A percentile compares a stretch with the other conserved stretches of the same genome.
Evolutionary conservation across 2,888 invertebrate species (phyloP).

Genomic region (Sminthurides aquaticus): DNA sequence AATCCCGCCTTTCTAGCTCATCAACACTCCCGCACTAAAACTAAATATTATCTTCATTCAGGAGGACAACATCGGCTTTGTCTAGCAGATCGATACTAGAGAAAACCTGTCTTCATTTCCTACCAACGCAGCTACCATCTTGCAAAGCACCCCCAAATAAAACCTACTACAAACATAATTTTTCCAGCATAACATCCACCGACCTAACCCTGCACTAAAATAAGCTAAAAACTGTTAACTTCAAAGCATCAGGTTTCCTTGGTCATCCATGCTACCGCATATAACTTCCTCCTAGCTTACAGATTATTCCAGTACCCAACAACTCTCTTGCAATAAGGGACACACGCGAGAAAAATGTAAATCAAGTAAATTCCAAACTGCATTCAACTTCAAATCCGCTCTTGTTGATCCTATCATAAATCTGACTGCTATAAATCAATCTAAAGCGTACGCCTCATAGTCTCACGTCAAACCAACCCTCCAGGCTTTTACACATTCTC

Average conservation of each 20-base stretch:
- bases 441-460: conserved; percentile 31
- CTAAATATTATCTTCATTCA: background rate
- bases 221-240: background rate
- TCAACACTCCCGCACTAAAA: background rate
- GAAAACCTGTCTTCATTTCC: too few relatives aligned
- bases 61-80: background rate
- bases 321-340: background rate
- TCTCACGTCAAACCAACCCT: conserved; percentile 25
- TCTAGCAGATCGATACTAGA: background rate
- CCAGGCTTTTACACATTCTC: conserved; percentile 10
- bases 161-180: background rate
- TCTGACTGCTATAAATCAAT: conserved; percentile 31
- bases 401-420: conserved; percentile 35
- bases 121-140: too few relatives aligned
- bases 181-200: background rate
- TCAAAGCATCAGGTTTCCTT: too few relatives aligned
- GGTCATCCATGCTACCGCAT: too few relatives aligned
- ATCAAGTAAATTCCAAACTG: conserved; percentile 12
- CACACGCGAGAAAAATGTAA: conserved; percentile 36
- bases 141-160: too few relatives aligned
- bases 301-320: background rate
- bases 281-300: too few relatives aligned
- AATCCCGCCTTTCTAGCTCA: background rate
- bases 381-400: background rate
- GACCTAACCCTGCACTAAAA: background rate